phyloP scores from a whole-genome alignment of 2,888 invertebrate species.

The Laspeyria flexula region DNA sequence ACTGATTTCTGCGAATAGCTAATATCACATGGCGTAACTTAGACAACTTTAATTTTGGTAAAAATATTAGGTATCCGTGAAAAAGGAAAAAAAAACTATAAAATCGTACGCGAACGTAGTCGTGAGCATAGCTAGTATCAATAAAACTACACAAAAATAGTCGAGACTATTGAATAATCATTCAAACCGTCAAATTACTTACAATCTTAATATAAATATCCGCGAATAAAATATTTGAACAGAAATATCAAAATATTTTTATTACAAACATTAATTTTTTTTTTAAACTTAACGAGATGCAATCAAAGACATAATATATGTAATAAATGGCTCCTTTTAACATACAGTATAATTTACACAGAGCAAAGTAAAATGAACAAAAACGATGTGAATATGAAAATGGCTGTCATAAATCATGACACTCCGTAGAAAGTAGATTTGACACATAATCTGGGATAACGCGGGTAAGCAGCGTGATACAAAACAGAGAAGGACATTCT shows the following conservation, averaged over 20 bases:
- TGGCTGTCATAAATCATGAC: slow-evolving; percentile 34
- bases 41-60: no score
- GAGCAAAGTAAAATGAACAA: slow-evolving; percentile 1
- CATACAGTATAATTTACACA: slow-evolving; percentile 22
- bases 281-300: not conserved
- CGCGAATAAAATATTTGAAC: not conserved
- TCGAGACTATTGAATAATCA: no score
- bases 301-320: not conserved
- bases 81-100: no score
- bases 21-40: no score
- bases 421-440: slow-evolving; percentile 32
- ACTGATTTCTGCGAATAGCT: no score
- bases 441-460: slow-evolving; percentile 42
- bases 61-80: no score
- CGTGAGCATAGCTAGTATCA: no score
- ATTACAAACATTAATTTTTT: not conserved
- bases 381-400: slow-evolving; percentile 10
- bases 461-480: slow-evolving; percentile 19
- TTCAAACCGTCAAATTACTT: no score
- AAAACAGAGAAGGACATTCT: slow-evolving; percentile 21
- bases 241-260: not conserved
- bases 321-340: slow-evolving; percentile 10
- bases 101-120: no score
- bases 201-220: no score
- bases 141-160: no score